phyloP scores from a whole-genome alignment of 2,797 vertebrate species.

The Knipowitschia caucasica region DNA sequence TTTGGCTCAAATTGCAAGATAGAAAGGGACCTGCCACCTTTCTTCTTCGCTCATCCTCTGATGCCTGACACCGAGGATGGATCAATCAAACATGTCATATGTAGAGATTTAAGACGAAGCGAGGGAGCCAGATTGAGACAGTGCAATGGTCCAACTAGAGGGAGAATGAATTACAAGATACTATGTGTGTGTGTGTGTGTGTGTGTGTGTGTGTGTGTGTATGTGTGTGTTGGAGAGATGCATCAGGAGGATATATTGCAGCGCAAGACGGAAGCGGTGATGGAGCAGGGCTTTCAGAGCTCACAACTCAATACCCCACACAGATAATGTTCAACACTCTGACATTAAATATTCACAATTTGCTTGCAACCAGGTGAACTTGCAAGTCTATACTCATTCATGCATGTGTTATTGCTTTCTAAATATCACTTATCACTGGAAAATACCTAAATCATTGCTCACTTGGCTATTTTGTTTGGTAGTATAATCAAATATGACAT shows the following conservation, averaged over 20 bases:
- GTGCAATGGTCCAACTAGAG: conserved; percentile 24
- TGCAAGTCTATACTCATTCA: conserved; percentile 33
- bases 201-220: too few species aligned
- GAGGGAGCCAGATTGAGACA: conserved; percentile 17
- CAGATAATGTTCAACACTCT: conserved; percentile 64
- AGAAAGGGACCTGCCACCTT: background rate
- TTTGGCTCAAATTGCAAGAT: too few species aligned
- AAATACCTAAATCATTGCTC: background rate
- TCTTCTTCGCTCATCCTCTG: background rate
- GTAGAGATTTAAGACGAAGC: conserved; percentile 21
- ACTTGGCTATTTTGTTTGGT: background rate
- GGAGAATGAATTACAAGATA: conserved; percentile 7
- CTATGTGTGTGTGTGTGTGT: conserved; percentile 2
- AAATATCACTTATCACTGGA: background rate
- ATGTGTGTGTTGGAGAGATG: conserved; percentile 9
- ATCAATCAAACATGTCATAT: conserved; percentile 32
- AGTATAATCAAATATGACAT: too few species aligned
- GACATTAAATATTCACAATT: conserved; percentile 70
- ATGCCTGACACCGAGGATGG: conserved; percentile 14
- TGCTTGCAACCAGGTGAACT: conserved; percentile 59
- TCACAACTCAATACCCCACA: conserved; percentile 52
- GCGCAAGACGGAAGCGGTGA: conserved; percentile 48
- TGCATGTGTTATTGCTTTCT: background rate
- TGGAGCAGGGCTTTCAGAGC: conserved; percentile 58
- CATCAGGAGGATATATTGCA: conserved; percentile 38